phyloP scores from a whole-genome alignment of 2,797 vertebrate genomes.

The Podarcis lilfordi region DNA sequence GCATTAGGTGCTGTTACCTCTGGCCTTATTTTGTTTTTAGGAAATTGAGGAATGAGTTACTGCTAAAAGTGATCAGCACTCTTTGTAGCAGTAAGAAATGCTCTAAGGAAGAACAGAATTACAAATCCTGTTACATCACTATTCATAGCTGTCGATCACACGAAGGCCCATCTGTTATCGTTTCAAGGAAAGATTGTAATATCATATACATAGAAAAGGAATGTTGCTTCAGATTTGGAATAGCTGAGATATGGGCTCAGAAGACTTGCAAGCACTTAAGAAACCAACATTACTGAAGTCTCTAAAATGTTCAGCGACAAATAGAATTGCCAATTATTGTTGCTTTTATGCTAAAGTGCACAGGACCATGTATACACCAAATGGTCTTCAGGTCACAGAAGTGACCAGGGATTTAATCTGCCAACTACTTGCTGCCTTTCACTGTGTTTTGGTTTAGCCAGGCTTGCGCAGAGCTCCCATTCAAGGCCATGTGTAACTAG shows the following conservation, averaged over 20 bases:
- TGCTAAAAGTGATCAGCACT: background rate
- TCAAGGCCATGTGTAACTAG: constrained; percentile 17
- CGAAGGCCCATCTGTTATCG: background rate
- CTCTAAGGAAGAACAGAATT: constrained; percentile 15
- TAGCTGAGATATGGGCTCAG: constrained; percentile 41
- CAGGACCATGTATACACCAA: constrained; percentile 42
- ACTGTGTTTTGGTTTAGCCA: background rate
- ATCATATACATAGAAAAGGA: constrained; percentile 22
- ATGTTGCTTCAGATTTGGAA: constrained; percentile 38
- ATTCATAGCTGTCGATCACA: constrained; percentile 28
- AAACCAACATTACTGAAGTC: constrained; percentile 32
- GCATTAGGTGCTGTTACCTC: background rate
- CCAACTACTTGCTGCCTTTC: background rate
- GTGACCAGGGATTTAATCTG: constrained; percentile 12
- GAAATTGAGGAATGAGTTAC: constrained; percentile 14
- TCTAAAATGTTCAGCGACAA: constrained; percentile 37
- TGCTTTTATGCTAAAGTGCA: constrained; percentile 65
- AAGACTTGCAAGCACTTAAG: constrained; percentile 38
- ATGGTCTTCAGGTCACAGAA: constrained; percentile 29
- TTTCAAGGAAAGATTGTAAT: background rate
- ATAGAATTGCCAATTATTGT: constrained; percentile 29
- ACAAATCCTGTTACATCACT: background rate
- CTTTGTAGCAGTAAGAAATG: background rate
- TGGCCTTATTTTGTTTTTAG: background rate
- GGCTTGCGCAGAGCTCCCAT: constrained; percentile 1